These are phyloP conservation scores for Helicoverpa zea DNA, from an alignment of 1,140 invertebrate genomes.

Conservation along the genomic window DNA sequence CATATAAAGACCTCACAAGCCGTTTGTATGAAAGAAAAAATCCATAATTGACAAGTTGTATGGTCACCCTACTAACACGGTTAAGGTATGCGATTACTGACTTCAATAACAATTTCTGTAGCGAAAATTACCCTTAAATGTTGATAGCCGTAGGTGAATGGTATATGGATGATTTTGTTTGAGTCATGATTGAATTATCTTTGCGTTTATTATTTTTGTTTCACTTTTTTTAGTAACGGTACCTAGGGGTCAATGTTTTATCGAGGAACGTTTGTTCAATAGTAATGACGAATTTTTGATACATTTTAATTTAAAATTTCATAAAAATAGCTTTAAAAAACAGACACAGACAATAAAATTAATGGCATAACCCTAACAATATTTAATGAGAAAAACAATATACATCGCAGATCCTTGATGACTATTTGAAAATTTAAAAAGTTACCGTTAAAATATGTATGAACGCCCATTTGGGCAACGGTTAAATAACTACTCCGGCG, in stretches of 20 bases:
- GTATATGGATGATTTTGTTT: neutral
- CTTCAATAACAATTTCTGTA: conserved; percentile 39
- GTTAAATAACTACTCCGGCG: conserved; percentile 11
- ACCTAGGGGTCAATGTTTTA: neutral
- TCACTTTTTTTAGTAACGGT: neutral
- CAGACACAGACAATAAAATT: too few relatives aligned
- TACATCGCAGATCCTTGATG: conserved; percentile 5
- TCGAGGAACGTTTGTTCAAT: too few relatives aligned
- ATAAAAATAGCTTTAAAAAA: too few relatives aligned
- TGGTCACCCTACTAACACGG: conserved; percentile 19
- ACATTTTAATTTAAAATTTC: too few relatives aligned
- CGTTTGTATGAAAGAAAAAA: neutral
- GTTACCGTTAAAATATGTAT: conserved; percentile 43
- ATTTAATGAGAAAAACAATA: neutral
- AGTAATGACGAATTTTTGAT: too few relatives aligned
- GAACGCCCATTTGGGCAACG: conserved; percentile 39
- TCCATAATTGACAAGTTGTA: neutral
- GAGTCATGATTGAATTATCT: neutral
- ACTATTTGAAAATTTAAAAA: conserved; percentile 40
- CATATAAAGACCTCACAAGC: conserved; percentile 8
- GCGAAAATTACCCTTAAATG: conserved; percentile 40
- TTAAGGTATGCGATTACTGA: neutral
- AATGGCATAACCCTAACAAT: too few relatives aligned
- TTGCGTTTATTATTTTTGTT: neutral
- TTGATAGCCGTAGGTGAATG: conserved; percentile 19